These are phyloP conservation scores for Mus caroli DNA, from an alignment of 2,797 vertebrate species.

Conservation along the genomic window DNA sequence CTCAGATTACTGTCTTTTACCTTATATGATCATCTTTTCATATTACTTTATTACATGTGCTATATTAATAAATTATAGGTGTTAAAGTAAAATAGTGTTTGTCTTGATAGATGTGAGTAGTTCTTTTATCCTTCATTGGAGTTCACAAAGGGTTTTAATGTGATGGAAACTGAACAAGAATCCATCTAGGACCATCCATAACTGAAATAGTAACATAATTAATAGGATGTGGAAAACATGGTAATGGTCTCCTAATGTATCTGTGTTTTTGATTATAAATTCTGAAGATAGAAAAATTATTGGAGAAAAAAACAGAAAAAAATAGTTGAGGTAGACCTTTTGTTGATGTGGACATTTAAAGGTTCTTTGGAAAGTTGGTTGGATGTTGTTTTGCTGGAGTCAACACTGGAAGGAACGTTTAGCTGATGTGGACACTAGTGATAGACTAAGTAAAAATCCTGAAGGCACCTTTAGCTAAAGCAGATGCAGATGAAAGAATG, in stretches of 20 bases:
- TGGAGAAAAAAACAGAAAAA: neutral
- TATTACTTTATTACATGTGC: neutral
- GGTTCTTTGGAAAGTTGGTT: too few species aligned
- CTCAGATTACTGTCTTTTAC: neutral
- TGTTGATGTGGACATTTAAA: too few species aligned
- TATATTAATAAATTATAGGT: too few species aligned
- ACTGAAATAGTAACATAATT: neutral
- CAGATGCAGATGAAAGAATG: too few species aligned
- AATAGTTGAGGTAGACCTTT: too few species aligned
- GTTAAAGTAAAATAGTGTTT: neutral
- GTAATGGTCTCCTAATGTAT: neutral
- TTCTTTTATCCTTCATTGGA: neutral
- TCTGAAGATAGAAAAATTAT: neutral
- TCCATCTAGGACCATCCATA: too few species aligned
- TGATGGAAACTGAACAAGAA: too few species aligned
- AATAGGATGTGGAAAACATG: neutral
- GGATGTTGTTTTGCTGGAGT: too few species aligned
- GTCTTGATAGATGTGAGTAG: neutral
- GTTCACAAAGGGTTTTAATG: neutral
- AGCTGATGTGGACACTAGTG: too few species aligned
- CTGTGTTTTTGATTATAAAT: neutral
- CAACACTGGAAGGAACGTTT: too few species aligned
- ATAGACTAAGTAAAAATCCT: too few species aligned
- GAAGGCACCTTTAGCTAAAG: too few species aligned
- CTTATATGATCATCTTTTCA: neutral